phyloP scores from a whole-genome alignment of 2,113 vertebrate genomes.

The Salvelinus fontinalis region DNA sequence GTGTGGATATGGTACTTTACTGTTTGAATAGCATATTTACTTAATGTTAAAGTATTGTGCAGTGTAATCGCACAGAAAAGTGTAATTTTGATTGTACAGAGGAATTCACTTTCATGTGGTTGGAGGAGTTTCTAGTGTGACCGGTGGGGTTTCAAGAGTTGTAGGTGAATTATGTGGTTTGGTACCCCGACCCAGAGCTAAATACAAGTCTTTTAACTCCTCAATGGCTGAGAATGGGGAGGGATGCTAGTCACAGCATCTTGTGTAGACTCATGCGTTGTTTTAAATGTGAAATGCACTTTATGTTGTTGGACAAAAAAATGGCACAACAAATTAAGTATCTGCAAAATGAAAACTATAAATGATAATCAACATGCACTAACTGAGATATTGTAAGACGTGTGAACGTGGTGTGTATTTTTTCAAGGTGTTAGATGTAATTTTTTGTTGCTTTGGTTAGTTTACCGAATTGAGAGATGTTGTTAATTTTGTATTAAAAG shows the following conservation, averaged over 20 bases:
- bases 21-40: constrained; percentile 21
- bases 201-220: constrained; percentile 51
- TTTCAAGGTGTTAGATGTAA: constrained; percentile 80
- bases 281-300: constrained; percentile 83
- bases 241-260: constrained; percentile 65
- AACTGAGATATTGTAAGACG: constrained; percentile 71
- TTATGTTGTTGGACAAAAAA: constrained; percentile 75
- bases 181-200: constrained; percentile 60
- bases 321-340: constrained; percentile 79
- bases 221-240: constrained; percentile 56
- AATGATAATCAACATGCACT: constrained; percentile 80
- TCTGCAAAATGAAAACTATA: constrained; percentile 80
- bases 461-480: constrained; percentile 73
- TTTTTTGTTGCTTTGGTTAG: constrained; percentile 82
- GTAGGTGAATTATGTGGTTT: constrained; percentile 4
- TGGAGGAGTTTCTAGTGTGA: constrained; percentile 16
- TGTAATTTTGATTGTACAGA: constrained; percentile 36
- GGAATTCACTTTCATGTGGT: constrained; percentile 5
- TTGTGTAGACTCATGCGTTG: constrained; percentile 74
- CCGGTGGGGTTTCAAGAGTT: constrained; percentile 17
- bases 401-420: constrained; percentile 82
- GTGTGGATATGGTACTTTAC: constrained; percentile 19
- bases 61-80: constrained; percentile 29
- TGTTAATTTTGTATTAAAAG: constrained; percentile 84
- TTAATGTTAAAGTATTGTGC: constrained; percentile 45